Conservation (phyloP, 2,888 invertebrate genomes). For the Synergus itoensis region DNA sequence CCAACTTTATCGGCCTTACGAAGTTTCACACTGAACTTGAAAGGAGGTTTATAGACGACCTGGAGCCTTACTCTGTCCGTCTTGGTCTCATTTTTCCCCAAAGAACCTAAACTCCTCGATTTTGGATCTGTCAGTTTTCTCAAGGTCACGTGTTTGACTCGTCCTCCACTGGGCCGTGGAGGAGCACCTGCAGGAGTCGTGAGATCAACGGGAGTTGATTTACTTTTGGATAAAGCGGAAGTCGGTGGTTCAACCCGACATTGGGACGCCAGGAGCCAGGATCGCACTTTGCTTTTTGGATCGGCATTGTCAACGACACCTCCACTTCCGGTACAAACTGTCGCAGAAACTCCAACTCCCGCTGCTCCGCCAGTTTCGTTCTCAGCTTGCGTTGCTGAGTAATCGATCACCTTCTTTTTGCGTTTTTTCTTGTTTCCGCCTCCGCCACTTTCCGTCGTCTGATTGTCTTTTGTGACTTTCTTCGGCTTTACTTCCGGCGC, state of each 20-base stretch:
- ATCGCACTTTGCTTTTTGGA: slow-evolving; percentile 89
- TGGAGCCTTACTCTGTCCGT: slow-evolving; percentile 84
- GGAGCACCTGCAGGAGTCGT: slow-evolving; percentile 82
- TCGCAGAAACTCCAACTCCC: slow-evolving; percentile 79
- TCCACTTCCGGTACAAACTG: slow-evolving; percentile 65
- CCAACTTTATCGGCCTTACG: slow-evolving; percentile 86
- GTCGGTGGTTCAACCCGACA: slow-evolving; percentile 66
- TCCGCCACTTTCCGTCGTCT: slow-evolving; percentile 78
- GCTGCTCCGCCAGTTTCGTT: slow-evolving; percentile 78
- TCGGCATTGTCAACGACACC: slow-evolving; percentile 76
- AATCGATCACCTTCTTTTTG: slow-evolving; percentile 88
- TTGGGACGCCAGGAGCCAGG: slow-evolving; percentile 88
- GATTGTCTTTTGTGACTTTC: slow-evolving; percentile 55
- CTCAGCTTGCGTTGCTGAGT: slow-evolving; percentile 84
- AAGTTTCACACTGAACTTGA: slow-evolving; percentile 90
- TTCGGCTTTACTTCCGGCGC: slow-evolving; percentile 57
- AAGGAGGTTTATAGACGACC: slow-evolving; percentile 92
- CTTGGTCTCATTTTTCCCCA: slow-evolving; percentile 81
- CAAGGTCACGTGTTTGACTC: slow-evolving; percentile 74
- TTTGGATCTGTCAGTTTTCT: slow-evolving; percentile 73
- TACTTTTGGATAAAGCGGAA: slow-evolving; percentile 86
- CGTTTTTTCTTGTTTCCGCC: slow-evolving; percentile 79
- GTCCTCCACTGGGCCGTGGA: slow-evolving; percentile 83
- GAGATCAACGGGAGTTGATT: slow-evolving; percentile 89
- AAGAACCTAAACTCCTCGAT: slow-evolving; percentile 86